A percentile compares a stretch with the other conserved stretches of the same genome.
Evolutionary conservation across 2,113 vertebrate species (phyloP).

Genomic region (Felis catus): DNA sequence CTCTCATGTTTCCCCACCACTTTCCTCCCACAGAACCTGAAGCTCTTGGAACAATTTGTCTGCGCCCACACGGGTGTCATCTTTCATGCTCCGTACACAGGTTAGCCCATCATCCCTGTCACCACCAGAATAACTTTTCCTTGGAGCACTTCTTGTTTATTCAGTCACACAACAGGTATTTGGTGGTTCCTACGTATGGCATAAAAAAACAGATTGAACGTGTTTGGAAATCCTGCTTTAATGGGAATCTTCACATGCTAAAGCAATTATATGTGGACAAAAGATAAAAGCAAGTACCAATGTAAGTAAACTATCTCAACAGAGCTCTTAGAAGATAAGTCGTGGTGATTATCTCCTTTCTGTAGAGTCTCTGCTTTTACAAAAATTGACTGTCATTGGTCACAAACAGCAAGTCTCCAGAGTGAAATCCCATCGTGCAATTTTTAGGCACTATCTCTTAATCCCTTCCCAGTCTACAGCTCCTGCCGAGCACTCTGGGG

Average conservation of each 20-base stretch:
- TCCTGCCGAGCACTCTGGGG: neutral
- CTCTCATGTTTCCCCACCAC: neutral
- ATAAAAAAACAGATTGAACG: neutral
- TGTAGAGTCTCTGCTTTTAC: neutral
- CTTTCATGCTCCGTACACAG: conserved; percentile 89
- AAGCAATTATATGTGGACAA: neutral
- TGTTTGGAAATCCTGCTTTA: neutral
- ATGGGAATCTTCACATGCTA: neutral
- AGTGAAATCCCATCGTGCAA: neutral
- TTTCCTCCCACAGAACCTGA: conserved; percentile 88
- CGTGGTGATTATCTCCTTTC: neutral
- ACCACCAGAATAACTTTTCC: neutral
- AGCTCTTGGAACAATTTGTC: conserved; percentile 93
- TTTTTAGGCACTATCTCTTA: neutral
- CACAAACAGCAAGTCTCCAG: too few species aligned
- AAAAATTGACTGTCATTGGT: neutral
- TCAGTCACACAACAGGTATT: neutral
- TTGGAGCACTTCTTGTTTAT: neutral
- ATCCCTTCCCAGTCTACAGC: neutral
- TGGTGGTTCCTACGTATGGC: neutral
- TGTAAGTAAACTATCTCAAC: neutral
- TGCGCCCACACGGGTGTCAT: conserved; percentile 87
- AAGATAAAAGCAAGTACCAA: neutral
- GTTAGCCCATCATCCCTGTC: conserved; percentile 71
- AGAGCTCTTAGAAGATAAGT: neutral